phyloP scores from a whole-genome alignment of 2,888 invertebrate species.

The Oxystoma pomonae region DNA sequence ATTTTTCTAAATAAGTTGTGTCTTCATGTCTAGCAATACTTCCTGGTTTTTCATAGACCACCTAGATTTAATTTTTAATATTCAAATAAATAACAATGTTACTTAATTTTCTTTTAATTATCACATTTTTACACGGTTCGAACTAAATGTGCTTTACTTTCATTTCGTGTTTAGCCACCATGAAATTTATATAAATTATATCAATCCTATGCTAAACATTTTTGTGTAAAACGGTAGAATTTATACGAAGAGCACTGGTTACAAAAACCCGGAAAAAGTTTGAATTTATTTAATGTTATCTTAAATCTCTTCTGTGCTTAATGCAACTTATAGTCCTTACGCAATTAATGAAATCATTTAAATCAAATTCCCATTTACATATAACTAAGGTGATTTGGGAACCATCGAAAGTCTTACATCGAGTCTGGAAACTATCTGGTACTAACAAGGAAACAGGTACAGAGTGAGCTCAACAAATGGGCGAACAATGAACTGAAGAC shows the following conservation, averaged over 20 bases:
- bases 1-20: no score
- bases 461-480: no score
- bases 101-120: background rate
- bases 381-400: no score
- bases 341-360: no score
- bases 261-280: background rate
- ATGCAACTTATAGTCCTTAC: no score
- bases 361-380: no score
- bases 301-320: background rate
- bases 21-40: no score
- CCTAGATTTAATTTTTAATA: background rate
- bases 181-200: background rate
- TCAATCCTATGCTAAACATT: background rate
- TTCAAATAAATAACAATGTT: background rate
- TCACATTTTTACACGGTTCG: background rate
- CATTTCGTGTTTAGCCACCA: background rate
- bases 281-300: background rate
- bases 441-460: no score
- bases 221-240: background rate
- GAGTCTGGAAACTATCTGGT: no score
- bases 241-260: background rate
- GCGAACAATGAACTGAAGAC: no score
- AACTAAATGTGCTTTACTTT: background rate
- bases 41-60: background rate
- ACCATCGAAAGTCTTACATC: no score